Base-by-base conservation (phyloP, 2,888 invertebrate genomes). In the Rugalucina vietnamica region DNA sequence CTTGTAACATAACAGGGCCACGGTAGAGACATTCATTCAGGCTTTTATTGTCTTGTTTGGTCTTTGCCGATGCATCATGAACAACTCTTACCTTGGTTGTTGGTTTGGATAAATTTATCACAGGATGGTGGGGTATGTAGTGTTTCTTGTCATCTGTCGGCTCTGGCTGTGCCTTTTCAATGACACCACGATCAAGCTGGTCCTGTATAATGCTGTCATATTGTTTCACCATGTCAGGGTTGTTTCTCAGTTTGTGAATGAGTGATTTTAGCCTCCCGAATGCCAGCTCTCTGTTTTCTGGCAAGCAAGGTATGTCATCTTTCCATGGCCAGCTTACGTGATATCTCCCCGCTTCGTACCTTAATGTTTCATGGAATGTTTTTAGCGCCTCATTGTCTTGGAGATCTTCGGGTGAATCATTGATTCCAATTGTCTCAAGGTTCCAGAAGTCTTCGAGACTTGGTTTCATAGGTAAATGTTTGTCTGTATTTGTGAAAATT, bases 21-120 rank as follows among this genome's bases (percentile, higher is more conserved):
- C 60, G 60, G 32, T 70, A 36, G 32, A 84, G 75, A 57, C 83
- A 83, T 24, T 83, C 83, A 80, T 83, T 83, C 36, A 82, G 57
- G 37, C 84, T 84, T 10, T 72, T 60, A 65, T 76, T 57, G 2
- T 76, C 54, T 29, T 60, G 34, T n/a, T 14, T 72, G 2, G 37
- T n/a, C 60, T 83, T 81, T 24, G 79, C 74, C 10, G 79, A 79
- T 49, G 79, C 79, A 65, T 79, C 65, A 39, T 65, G 65, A 10
- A 79, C 79, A 5, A 79, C 65, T 69, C 79, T 57, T 1, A 79
- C 34, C 36, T 79, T 79, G 0, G 74, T 79, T 4, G 65, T 79
- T 0, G 73, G 60, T 29, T 69, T 79, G 29, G 73, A 27, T 21
- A 71, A 75, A 21, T 32, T 79, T 8, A 82, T 49, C 10, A 82